Conservation (phyloP, 2,888 invertebrate genomes). For the Hirtodrosophila cameraria region DNA sequence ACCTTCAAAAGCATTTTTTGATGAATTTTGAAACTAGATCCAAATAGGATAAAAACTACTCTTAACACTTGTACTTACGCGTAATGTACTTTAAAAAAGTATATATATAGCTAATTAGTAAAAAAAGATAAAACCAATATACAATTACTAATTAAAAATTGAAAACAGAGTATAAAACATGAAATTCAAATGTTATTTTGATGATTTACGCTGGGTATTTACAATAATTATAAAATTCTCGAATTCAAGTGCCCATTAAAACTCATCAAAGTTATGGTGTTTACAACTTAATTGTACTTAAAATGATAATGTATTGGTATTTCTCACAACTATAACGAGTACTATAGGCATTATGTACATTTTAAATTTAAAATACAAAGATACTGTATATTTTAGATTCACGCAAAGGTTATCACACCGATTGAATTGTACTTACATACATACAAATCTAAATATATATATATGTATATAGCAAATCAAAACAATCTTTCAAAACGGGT, state of each 20-base stretch:
- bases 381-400: not conserved
- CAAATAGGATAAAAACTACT: too few species aligned
- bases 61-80: too few species aligned
- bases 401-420: slow-evolving; percentile 39
- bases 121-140: too few species aligned
- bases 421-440: not conserved
- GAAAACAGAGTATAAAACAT: not conserved
- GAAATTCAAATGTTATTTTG: not conserved
- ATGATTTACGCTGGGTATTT: slow-evolving; percentile 1
- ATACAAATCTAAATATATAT: not conserved
- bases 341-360: too few species aligned
- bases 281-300: not conserved
- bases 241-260: not conserved
- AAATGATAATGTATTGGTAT: not conserved
- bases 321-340: not conserved
- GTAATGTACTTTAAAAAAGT: too few species aligned
- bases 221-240: slow-evolving; percentile 12
- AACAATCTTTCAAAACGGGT: too few species aligned
- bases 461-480: too few species aligned
- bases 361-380: slow-evolving; percentile 2
- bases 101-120: too few species aligned
- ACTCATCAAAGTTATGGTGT: not conserved
- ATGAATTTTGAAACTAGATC: too few species aligned
- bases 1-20: too few species aligned
- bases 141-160: too few species aligned